Evolutionary conservation across 2,113 vertebrate genomes (phyloP).

Genomic region (Psettodes erumei): DNA sequence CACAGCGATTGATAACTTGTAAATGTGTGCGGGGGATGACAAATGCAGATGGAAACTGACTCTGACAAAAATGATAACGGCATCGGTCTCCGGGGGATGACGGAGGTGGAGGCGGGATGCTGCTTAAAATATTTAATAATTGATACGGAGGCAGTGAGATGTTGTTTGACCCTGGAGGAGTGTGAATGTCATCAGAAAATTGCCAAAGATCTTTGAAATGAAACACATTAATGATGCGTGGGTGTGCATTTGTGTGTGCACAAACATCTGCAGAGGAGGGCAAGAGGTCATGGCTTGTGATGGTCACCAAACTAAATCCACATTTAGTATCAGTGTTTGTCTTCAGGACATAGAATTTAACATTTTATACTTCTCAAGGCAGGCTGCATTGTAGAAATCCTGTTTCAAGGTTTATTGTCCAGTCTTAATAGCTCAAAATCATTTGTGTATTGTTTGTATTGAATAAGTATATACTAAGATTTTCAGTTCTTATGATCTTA

Average conservation of each 20-base stretch:
- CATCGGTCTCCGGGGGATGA: conserved; percentile 90
- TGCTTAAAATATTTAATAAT: conserved; percentile 99
- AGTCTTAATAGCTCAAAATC: conserved; percentile 45
- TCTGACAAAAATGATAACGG: conserved; percentile 99
- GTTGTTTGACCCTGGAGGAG: conserved; percentile 99
- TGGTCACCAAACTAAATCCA: conserved; percentile 89
- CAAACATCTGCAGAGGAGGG: conserved; percentile 57
- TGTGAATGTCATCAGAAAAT: conserved; percentile 99
- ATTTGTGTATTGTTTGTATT: not conserved
- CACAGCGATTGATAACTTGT: conserved; percentile 99
- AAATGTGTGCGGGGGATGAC: conserved; percentile 97
- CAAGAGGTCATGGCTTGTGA: conserved; percentile 76
- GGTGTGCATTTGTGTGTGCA: conserved; percentile 1
- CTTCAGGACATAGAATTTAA: conserved; percentile 86
- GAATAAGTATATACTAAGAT: not conserved
- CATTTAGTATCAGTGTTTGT: conserved; percentile 84
- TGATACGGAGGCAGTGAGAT: conserved; percentile 97
- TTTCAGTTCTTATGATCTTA: not conserved
- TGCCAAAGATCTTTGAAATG: conserved; percentile 97
- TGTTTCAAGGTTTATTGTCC: conserved; percentile 45
- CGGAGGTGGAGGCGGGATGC: conserved; percentile 91
- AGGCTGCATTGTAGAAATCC: not conserved
- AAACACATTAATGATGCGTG: conserved; percentile 88
- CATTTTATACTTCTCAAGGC: conserved; percentile 43
- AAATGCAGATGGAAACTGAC: conserved; percentile 98